phyloP scores from a whole-genome alignment of 2,797 vertebrate species.

The Streptopelia turtur region DNA sequence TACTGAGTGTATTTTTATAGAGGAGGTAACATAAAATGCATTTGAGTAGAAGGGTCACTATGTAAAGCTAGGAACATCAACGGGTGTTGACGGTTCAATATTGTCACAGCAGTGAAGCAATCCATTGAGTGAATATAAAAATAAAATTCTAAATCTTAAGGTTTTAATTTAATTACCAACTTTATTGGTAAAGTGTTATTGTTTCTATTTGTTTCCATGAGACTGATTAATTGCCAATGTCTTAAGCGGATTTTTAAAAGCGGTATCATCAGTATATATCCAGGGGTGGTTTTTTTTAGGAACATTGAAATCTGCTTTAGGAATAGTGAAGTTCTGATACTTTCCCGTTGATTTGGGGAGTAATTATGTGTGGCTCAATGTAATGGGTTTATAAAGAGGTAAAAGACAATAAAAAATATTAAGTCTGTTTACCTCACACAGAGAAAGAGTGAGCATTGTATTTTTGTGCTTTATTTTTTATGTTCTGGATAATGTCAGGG shows the following conservation, averaged over 20 bases:
- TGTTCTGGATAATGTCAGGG: background rate
- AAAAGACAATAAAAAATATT: background rate
- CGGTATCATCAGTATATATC: background rate
- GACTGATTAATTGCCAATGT: background rate
- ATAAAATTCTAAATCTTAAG: background rate
- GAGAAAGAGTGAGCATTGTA: background rate
- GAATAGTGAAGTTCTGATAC: background rate
- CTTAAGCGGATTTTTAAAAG: background rate
- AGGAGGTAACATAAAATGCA: background rate
- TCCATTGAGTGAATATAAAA: background rate
- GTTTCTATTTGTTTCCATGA: background rate
- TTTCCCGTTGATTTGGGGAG: background rate
- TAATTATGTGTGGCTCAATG: background rate
- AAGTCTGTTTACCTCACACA: background rate
- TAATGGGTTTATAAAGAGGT: background rate
- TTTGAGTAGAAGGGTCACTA: background rate
- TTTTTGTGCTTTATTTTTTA: background rate
- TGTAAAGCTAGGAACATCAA: background rate
- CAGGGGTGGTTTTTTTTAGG: background rate
- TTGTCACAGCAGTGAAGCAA: background rate
- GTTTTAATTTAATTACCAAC: background rate
- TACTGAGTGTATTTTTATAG: background rate
- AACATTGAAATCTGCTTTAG: background rate
- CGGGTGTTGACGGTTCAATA: fast-evolving
- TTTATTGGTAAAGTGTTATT: background rate